Evolutionary conservation across 2,113 vertebrate species (phyloP).

Genomic region (Stomatorhinus ivindoensis): DNA sequence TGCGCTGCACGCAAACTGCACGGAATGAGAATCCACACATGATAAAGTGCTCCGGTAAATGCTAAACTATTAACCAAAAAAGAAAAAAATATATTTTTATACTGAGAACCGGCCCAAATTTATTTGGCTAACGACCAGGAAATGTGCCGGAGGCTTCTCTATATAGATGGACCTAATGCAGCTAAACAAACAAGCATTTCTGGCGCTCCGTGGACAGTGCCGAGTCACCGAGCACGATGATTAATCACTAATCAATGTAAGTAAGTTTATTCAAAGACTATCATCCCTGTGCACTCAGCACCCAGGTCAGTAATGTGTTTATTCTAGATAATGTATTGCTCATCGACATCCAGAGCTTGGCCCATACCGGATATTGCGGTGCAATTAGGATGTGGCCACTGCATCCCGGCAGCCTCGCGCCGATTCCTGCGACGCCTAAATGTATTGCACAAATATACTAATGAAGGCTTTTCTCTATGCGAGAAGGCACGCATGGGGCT

Average conservation of each 20-base stretch:
- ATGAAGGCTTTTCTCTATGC: slow-evolving; percentile 37
- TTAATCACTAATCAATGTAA: slow-evolving; percentile 68
- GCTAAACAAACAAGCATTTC: slow-evolving; percentile 53
- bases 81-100: background rate
- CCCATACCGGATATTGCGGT: slow-evolving; percentile 55
- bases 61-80: background rate
- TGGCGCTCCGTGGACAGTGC: slow-evolving; percentile 56
- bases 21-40: background rate
- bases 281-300: slow-evolving; percentile 50
- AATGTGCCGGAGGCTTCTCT: slow-evolving; percentile 43
- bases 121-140: slow-evolving; percentile 50
- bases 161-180: slow-evolving; percentile 47
- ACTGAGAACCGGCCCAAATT: background rate
- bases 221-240: slow-evolving; percentile 64
- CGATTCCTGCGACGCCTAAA: slow-evolving; percentile 53
- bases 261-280: slow-evolving; percentile 61
- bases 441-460: slow-evolving; percentile 56
- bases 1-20: background rate
- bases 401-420: slow-evolving; percentile 53
- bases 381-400: slow-evolving; percentile 61
- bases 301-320: slow-evolving; percentile 63
- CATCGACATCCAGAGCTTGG: slow-evolving; percentile 45
- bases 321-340: slow-evolving; percentile 56
- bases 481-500: background rate
- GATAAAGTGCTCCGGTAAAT: background rate